Conservation (phyloP, 2,113 vertebrate genomes). For the Podarcis raffonei region DNA sequence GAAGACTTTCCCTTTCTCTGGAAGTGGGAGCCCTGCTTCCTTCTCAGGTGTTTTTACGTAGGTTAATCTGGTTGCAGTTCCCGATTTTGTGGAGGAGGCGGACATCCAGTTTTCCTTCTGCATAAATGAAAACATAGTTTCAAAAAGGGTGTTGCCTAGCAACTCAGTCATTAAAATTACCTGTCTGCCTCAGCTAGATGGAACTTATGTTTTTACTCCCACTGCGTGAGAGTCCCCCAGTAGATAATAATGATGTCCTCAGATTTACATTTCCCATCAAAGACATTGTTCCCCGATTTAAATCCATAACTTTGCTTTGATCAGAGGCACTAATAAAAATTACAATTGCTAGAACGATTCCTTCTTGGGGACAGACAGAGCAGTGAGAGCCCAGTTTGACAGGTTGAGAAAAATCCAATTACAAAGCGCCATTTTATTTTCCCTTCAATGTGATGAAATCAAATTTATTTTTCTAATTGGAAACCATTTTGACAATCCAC, state of each 20-base stretch:
- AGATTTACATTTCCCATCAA: constrained; percentile 37
- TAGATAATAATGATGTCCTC: constrained; percentile 8
- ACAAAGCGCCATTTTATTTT: constrained; percentile 54
- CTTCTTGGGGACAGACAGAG: constrained; percentile 8
- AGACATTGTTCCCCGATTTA: neutral
- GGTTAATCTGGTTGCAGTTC: neutral
- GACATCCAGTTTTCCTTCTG: neutral
- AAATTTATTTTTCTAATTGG: constrained; percentile 64
- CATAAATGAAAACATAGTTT: constrained; percentile 13
- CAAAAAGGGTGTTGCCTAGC: constrained; percentile 27
- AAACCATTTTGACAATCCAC: constrained; percentile 57
- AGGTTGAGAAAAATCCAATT: constrained; percentile 50
- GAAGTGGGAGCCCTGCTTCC: neutral
- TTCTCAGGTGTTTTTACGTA: neutral
- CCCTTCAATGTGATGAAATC: constrained; percentile 59
- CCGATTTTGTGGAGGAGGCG: neutral
- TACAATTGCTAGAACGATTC: constrained; percentile 18
- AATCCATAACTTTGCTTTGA: constrained; percentile 39
- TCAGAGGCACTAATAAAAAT: constrained; percentile 20
- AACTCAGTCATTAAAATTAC: constrained; percentile 29
- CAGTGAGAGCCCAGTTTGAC: constrained; percentile 21
- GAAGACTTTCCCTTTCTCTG: neutral
- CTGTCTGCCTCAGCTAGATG: constrained; percentile 21
- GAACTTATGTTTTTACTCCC: constrained; percentile 20
- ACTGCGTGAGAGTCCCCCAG: neutral